A percentile compares a stretch with the other conserved stretches of the same genome.
Conservation (phyloP, 2,113 vertebrate genomes). For the Marmota flaviventris region DNA sequence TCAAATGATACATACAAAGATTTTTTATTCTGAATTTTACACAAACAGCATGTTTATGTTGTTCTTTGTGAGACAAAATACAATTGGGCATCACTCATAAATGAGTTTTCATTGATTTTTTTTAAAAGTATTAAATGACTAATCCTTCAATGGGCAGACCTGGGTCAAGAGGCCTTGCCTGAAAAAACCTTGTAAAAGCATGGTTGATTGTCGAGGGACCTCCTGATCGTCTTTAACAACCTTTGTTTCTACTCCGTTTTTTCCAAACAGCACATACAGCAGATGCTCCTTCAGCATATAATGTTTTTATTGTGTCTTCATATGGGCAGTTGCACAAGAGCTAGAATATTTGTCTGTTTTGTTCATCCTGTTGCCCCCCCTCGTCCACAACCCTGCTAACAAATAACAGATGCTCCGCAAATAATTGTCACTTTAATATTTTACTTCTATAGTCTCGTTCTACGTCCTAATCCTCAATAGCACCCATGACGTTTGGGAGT, state of each 20-base stretch:
- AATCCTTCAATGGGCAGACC: background rate
- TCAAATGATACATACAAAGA: background rate
- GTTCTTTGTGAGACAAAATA: conserved; percentile 15
- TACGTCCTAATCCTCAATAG: background rate
- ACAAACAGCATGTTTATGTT: background rate
- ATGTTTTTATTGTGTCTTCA: background rate
- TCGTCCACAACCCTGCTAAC: conserved; percentile 6
- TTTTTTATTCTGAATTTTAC: conserved; percentile 28
- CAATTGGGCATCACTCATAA: conserved; percentile 11
- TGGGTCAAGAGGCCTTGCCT: background rate
- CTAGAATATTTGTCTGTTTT: background rate
- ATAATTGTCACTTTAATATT: background rate
- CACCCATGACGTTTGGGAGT: background rate
- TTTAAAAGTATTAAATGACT: background rate
- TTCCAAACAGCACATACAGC: background rate
- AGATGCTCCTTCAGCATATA: background rate
- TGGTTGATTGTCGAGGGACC: background rate
- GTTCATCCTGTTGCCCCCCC: background rate
- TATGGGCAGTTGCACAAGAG: conserved; percentile 18
- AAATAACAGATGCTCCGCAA: conserved; percentile 52
- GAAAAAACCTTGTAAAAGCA: background rate
- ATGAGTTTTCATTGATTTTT: background rate
- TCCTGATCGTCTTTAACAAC: background rate
- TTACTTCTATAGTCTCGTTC: background rate
- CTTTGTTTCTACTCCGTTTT: background rate